A percentile compares a stretch with the other conserved stretches of the same genome.
These are phyloP conservation scores for Creontiades dilutus DNA, from an alignment of 2,888 invertebrate species.

Conservation along the genomic window DNA sequence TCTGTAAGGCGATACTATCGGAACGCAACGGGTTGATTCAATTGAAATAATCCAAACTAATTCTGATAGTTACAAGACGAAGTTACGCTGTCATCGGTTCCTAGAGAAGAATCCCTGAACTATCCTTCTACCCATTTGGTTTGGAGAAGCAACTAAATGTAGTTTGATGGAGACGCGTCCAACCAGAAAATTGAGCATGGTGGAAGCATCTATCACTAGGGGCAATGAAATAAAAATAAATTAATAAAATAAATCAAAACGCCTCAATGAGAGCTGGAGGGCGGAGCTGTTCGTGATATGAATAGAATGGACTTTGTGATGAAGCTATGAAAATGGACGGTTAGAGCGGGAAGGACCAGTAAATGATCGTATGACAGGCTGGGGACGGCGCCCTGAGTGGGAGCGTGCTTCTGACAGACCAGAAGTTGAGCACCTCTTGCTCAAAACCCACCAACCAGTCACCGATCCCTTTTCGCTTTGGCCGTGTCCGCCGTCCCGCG, in stretches of 20 bases:
- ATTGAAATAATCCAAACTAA: too few relatives aligned
- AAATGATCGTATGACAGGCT: slow-evolving; percentile 60
- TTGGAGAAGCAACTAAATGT: too few relatives aligned
- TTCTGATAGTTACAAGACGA: too few relatives aligned
- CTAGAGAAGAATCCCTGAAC: too few relatives aligned
- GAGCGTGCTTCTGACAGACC: slow-evolving; percentile 53
- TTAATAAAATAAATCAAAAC: slow-evolving; percentile 9
- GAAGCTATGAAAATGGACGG: slow-evolving; percentile 43
- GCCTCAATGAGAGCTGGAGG: not conserved
- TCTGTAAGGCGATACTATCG: too few relatives aligned
- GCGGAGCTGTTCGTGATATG: slow-evolving; percentile 23
- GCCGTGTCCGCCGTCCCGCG: not conserved
- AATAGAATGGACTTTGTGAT: slow-evolving; percentile 36
- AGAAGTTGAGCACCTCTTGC: slow-evolving; percentile 62
- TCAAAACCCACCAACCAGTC: not conserved
- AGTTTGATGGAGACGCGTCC: too few relatives aligned
- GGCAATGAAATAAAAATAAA: not conserved
- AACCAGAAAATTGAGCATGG: too few relatives aligned
- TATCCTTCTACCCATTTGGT: too few relatives aligned
- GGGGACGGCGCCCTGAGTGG: slow-evolving; percentile 37
- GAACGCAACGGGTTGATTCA: too few relatives aligned
- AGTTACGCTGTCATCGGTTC: too few relatives aligned
- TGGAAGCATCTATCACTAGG: too few relatives aligned
- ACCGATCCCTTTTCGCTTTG: slow-evolving; percentile 24
- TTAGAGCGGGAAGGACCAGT: not conserved